Percentiles rank a stretch among this genome's conserved stretches.
These are phyloP conservation scores for Clostera curtula DNA, from an alignment of 2,888 invertebrate genomes.

Conservation along the genomic window DNA sequence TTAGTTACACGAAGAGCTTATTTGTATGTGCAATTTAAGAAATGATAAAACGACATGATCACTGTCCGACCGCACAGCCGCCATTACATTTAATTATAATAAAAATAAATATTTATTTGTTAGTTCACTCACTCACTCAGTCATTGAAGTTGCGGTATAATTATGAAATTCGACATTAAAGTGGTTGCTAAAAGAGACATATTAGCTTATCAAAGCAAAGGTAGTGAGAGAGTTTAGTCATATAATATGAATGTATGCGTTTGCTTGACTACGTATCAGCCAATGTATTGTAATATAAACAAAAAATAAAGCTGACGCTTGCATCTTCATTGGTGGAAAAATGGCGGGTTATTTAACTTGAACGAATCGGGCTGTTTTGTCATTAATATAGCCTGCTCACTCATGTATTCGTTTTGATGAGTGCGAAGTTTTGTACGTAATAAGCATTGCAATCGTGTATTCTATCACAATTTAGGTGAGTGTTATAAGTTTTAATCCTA, in stretches of 20 bases:
- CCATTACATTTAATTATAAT: constrained; percentile 33
- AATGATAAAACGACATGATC: constrained; percentile 17
- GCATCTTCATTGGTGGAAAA: constrained; percentile 46
- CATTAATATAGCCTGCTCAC: constrained; percentile 49
- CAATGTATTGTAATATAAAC: constrained; percentile 60
- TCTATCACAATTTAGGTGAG: constrained; percentile 61
- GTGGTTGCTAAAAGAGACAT: constrained; percentile 20
- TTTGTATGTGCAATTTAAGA: constrained; percentile 18
- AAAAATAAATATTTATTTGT: constrained; percentile 15
- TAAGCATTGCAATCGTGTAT: constrained; percentile 75
- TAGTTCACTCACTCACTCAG: constrained; percentile 40
- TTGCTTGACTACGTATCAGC: constrained; percentile 40
- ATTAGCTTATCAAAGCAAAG: constrained; percentile 19
- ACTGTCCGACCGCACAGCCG: constrained; percentile 35
- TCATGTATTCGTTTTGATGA: constrained; percentile 56
- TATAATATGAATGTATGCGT: constrained; percentile 50
- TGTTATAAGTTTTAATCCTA: constrained; percentile 37
- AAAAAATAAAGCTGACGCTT: constrained; percentile 66
- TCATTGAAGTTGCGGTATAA: constrained; percentile 15
- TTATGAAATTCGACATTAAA: constrained; percentile 18
- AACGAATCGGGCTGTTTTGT: constrained; percentile 51
- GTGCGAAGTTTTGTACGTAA: constrained; percentile 69
- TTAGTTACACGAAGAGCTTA: constrained; percentile 4
- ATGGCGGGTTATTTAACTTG: constrained; percentile 61
- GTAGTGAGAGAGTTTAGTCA: constrained; percentile 41